Evolutionary conservation across 2,888 invertebrate genomes (phyloP).

Genomic region (Eulithis prunata): DNA sequence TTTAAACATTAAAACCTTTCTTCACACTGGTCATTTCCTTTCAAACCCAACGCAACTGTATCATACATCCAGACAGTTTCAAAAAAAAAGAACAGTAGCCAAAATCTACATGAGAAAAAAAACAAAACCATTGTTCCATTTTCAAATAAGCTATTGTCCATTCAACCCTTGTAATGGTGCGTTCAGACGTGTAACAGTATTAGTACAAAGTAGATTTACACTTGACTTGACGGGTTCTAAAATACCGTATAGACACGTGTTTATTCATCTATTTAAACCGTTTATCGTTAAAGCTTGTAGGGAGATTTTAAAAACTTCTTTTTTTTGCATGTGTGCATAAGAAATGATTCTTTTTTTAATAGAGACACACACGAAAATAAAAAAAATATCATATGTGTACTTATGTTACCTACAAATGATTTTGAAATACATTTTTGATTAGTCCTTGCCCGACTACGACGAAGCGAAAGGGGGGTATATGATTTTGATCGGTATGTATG

Average conservation of each 20-base stretch:
- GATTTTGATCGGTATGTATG: no score
- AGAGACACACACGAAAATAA: no score
- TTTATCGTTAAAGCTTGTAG: not conserved
- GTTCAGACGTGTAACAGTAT: constrained; percentile 18
- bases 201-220: constrained; percentile 21
- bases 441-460: no score
- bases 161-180: constrained; percentile 26
- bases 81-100: constrained; percentile 11
- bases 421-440: no score
- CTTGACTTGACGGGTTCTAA: constrained; percentile 17
- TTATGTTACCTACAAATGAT: no score
- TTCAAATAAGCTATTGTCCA: constrained; percentile 18
- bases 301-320: not conserved
- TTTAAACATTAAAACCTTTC: no score
- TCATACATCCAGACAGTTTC: not conserved
- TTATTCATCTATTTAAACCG: no score
- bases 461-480: no score
- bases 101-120: constrained; percentile 2
- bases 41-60: not conserved
- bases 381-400: no score
- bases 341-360: no score
- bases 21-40: not conserved
- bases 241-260: constrained; percentile 10
- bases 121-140: constrained; percentile 14
- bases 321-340: no score